These are phyloP conservation scores for Chaetodon trifascialis DNA, from an alignment of 2,113 vertebrate species.

Conservation along the genomic window DNA sequence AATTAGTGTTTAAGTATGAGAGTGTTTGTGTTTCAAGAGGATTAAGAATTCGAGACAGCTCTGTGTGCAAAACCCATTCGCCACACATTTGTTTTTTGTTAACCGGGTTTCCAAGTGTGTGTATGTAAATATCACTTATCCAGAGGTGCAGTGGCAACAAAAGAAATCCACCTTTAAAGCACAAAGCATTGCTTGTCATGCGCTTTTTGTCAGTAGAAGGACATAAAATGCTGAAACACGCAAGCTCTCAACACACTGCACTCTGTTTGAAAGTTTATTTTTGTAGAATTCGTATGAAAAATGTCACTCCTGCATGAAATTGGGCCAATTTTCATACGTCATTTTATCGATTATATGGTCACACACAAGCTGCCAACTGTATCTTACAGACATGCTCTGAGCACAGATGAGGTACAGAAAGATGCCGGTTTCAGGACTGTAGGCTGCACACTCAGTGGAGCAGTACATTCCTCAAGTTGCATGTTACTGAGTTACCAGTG, in stretches of 20 bases:
- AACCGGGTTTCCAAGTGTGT: slow-evolving; percentile 29
- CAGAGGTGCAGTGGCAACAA: neutral
- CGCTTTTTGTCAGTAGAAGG: neutral
- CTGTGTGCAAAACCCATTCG: slow-evolving; percentile 28
- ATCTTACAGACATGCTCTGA: slow-evolving; percentile 46
- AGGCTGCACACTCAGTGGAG: slow-evolving; percentile 49
- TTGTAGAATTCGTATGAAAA: slow-evolving; percentile 74
- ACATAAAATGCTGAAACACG: slow-evolving; percentile 14
- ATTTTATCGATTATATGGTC: slow-evolving; percentile 38
- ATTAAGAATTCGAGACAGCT: slow-evolving; percentile 38
- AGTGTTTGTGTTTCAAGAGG: slow-evolving; percentile 54
- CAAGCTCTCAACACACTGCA: neutral
- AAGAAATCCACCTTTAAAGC: slow-evolving; percentile 4
- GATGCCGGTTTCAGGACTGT: slow-evolving; percentile 22
- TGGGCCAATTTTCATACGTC: slow-evolving; percentile 33
- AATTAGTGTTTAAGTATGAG: slow-evolving; percentile 56
- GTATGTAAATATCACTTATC: slow-evolving; percentile 33
- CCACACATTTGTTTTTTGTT: slow-evolving; percentile 34
- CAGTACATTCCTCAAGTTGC: slow-evolving; percentile 62
- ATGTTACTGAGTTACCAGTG: slow-evolving; percentile 59
- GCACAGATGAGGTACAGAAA: slow-evolving; percentile 52
- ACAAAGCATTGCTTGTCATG: slow-evolving; percentile 11
- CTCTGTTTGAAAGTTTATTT: slow-evolving; percentile 73
- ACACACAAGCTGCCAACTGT: slow-evolving; percentile 48
- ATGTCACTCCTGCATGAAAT: slow-evolving; percentile 38